Base-by-base conservation (phyloP, 2,888 invertebrate genomes). In the Spicauda simplicius region DNA sequence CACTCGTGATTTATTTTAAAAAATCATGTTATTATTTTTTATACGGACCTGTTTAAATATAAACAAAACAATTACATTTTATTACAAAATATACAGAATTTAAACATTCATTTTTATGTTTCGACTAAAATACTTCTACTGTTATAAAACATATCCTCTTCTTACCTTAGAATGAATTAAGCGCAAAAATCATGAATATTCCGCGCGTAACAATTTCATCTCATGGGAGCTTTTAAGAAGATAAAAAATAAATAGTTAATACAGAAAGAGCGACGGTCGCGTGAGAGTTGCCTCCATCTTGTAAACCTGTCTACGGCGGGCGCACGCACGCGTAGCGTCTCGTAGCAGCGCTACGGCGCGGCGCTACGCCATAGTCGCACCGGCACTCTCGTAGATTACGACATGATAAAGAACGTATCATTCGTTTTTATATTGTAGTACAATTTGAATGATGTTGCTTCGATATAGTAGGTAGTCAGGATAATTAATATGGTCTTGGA, bases 201-300 rank as follows among this genome's bases (percentile, higher is more conserved):
- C 57, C 37, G 19, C 18, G 16, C 14, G 37, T 19, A 37, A 57
- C 19, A 37, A 57, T 11, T 33, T 57, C 6, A 16, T 41, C 14
- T 37, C 19, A 57, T 57, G 37, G 41, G 57, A 41, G 57, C 41
- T 57, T 41, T 57, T 57, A 18, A 18, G 33, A 5, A 18, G 33
- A 57, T 57, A 48, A 57, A 57, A 41, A 57, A 57, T 57, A 57
- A 57, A 56, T 56, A 56, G 56, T 56, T 56, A 57, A 57, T 48
- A 16, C 16, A 8, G 7, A 48, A 48, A 3, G 16, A 48, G 16
- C 16, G 16, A 48, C 14, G 48, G 11, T 48, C 16, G 16, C 48
- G 14, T 48, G 48, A n/a, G 48, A 48, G 12, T 41, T 41, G 14
- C 14, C 48, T 48, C 8, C 11, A 48, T 48, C n/a, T 48, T n/a